Evolutionary conservation across 2,888 invertebrate genomes (phyloP), one percentile per base, ranked within the genome.

Genomic region (Drosophila phalerata): DNA sequence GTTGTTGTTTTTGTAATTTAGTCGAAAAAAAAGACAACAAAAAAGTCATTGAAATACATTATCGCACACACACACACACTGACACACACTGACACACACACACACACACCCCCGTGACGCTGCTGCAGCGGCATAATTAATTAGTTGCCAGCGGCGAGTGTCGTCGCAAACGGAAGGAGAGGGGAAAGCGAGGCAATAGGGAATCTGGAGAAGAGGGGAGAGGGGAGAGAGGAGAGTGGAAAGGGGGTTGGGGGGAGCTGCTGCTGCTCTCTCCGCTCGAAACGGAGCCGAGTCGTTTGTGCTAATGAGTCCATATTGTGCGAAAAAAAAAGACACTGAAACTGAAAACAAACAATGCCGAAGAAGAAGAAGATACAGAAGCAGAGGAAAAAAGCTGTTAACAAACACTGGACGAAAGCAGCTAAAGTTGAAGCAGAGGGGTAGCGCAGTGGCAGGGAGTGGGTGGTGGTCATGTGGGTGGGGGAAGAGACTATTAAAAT

Each of bases 281-380:
- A 56, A 34, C 63, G 60, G 49, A 58, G 56, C 72, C 65, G 83
- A 52, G 69, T 64, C 68, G 68, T 67, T 77, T 79, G 76, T 86
- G 85, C 88, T 89, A 85, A 88, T 85, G 89, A 88, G 89, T 73
- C 79, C 88, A 85, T 87, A 89, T 88, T 88, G 85, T 85, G 79
- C 87, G 77, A 84, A 84, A 81, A 72, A 79, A 69, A 61, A 47
- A 58, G 42, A 53, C 48, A 55, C 45, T 53, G 56, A 62, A 66
- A 60, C 57, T 68, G 42, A 67, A 74, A 81, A 73, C 58, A 71
- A 81, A 79, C 53, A 77, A 56, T 25, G 47, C 38, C 25, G 37
- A 40, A 47, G 40, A 17, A 15, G 48, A 28, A 42, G 34, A 34
- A 53, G 40, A 17, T 53, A 25, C 30, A 45, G 17, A 17, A 52